A percentile compares a stretch with the other conserved stretches of the same genome.
These are phyloP conservation scores for Rhombomys opimus DNA, from an alignment of 2,113 vertebrate genomes.

Conservation along the genomic window DNA sequence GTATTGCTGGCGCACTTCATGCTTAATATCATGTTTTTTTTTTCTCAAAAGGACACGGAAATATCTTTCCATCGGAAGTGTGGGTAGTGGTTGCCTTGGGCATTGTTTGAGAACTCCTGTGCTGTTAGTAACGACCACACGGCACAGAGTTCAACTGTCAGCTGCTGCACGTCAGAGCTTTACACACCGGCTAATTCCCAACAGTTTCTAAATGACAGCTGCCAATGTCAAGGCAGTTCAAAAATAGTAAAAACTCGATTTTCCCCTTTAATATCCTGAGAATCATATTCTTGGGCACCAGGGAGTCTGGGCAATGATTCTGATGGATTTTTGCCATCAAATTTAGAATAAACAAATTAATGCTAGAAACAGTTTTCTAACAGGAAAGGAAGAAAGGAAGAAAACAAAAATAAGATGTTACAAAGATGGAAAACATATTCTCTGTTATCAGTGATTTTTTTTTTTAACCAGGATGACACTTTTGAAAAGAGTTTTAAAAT, in stretches of 20 bases:
- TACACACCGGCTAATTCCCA: slow-evolving; percentile 21
- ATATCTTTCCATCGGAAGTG: slow-evolving; percentile 23
- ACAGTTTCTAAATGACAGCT: slow-evolving; percentile 52
- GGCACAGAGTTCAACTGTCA: slow-evolving; percentile 44
- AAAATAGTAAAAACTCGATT: slow-evolving; percentile 71
- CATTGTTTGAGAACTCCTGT: slow-evolving; percentile 8
- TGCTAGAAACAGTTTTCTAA: slow-evolving; percentile 56
- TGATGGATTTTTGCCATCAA: slow-evolving; percentile 55
- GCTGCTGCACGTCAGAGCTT: slow-evolving; percentile 53
- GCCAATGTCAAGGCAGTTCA: slow-evolving; percentile 64
- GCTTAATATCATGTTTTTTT: not conserved
- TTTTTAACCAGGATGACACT: not conserved
- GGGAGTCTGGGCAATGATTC: slow-evolving; percentile 61
- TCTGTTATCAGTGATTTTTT: not conserved
- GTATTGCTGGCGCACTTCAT: not conserved
- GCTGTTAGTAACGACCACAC: slow-evolving; percentile 12
- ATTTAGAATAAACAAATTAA: slow-evolving; percentile 71
- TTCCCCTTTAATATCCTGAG: slow-evolving; percentile 52
- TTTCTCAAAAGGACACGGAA: not conserved
- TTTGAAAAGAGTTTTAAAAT: slow-evolving; percentile 37
- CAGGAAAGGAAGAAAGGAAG: slow-evolving; percentile 71
- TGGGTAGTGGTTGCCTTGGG: not conserved
- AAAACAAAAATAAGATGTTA: slow-evolving; percentile 60
- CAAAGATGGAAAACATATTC: slow-evolving; percentile 26
- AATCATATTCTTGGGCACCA: slow-evolving; percentile 64